These are phyloP conservation scores for Rhynchonycteris naso DNA, from an alignment of 2,797 vertebrate genomes.

Conservation along the genomic window DNA sequence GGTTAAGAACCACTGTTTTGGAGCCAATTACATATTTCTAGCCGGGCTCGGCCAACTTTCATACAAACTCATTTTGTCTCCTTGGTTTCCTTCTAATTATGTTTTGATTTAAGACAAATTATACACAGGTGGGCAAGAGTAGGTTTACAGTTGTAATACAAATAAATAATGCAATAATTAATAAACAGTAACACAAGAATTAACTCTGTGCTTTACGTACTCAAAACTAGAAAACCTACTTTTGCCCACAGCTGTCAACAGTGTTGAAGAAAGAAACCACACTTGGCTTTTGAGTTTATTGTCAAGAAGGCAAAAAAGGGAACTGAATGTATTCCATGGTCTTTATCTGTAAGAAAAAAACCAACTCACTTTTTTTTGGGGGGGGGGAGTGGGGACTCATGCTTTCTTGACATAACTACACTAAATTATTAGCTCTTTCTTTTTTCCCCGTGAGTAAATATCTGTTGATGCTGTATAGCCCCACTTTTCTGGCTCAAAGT, in stretches of 20 bases:
- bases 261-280: neutral
- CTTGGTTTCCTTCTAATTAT: slow-evolving; percentile 37
- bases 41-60: slow-evolving; percentile 48
- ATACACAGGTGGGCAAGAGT: neutral
- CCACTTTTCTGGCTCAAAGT: neutral
- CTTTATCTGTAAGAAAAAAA: neutral
- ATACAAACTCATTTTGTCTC: neutral
- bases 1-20: no score
- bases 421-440: neutral
- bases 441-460: neutral
- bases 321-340: neutral
- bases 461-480: neutral
- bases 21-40: slow-evolving; percentile 5
- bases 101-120: slow-evolving; percentile 6
- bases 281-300: neutral
- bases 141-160: neutral
- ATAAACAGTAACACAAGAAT: neutral
- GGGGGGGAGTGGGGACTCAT: neutral
- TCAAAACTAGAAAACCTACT: neutral
- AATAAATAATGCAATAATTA: neutral
- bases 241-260: neutral
- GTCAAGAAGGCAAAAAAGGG: neutral
- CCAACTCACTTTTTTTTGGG: neutral
- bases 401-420: neutral
- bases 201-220: neutral